Base-by-base conservation (phyloP, 2,113 vertebrate genomes). In the Hemichromis elongatus region DNA sequence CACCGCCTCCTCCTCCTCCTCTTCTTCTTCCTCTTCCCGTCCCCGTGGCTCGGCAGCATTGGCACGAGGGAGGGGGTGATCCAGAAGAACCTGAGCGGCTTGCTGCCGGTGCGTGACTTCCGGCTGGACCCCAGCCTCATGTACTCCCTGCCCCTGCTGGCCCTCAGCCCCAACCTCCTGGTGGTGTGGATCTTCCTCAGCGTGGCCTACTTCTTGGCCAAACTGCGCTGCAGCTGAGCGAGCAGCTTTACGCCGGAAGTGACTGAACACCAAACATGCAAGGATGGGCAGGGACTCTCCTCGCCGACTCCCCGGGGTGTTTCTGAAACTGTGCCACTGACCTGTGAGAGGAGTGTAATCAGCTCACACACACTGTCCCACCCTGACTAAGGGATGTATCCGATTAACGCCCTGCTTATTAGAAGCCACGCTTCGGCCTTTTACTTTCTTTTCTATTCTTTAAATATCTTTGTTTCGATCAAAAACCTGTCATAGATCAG, bases 21-120 rank as follows among this genome's bases (percentile, higher is more conserved):
- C 55, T 9, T 37, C 52, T 18, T n/a, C 30, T 35, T 42, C 54
- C 18, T 18, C 56, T 75, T 40, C 73, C 59, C 24, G 0, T 79
- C 30, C 94, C 93, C 87, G 19, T 79, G 94, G 94, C 95, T 94
- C 91, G 95, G 92, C 98, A 99, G 98, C 96, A 96, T 98, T 98
- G 99, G 99, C 95, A 99, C 98, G 90, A 97, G 98, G 97, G 99
- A 99, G 97, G 96, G 97, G 95, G 98, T 99, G 96, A 97, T 97
- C 95, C 98, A 99, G 98, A 99, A 99, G 99, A 99, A 99, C 97
- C 96, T 99, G 97, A 97, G 98, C 91, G 98, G 99, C 93, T 92
- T 99, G 97, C 97, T 98, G 96, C 98, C 99, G 82, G 96, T 98
- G 96, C 98, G 98, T 90, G 98, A 99, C 96, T 96, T 98, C 95